phyloP scores from a whole-genome alignment of 2,797 vertebrate genomes.

The Poecilia gillii region DNA sequence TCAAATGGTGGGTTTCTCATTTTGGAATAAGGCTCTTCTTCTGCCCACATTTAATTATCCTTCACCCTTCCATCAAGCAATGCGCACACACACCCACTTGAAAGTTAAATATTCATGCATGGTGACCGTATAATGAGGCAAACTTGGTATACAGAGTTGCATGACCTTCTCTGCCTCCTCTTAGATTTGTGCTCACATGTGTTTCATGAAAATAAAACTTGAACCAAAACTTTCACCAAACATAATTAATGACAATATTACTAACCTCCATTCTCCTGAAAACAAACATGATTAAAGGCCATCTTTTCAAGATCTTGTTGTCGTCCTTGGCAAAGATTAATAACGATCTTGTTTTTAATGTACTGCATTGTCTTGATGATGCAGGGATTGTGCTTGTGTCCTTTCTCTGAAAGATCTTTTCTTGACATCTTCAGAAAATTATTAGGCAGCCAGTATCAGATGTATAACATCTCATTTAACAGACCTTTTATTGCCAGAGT shows the following conservation, averaged over 20 bases:
- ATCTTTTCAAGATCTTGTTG: neutral
- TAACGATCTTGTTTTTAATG: neutral
- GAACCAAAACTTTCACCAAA: slow-evolving; percentile 17
- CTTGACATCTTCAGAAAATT: neutral
- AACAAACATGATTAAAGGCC: slow-evolving; percentile 42
- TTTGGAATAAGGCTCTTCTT: slow-evolving; percentile 51
- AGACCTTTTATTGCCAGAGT: slow-evolving; percentile 47
- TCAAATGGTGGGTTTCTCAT: slow-evolving; percentile 50
- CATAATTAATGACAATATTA: slow-evolving; percentile 46
- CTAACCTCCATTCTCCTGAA: slow-evolving; percentile 52
- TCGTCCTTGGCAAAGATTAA: neutral
- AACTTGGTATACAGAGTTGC: slow-evolving; percentile 4
- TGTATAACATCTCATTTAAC: slow-evolving; percentile 45
- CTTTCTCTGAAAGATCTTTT: slow-evolving; percentile 35
- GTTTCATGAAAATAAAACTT: neutral
- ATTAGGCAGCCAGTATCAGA: slow-evolving; percentile 4
- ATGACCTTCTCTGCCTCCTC: neutral
- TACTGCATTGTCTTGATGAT: slow-evolving; percentile 47
- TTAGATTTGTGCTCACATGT: slow-evolving; percentile 5
- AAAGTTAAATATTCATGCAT: slow-evolving; percentile 24
- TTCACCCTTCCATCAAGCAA: slow-evolving; percentile 34
- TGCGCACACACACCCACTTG: slow-evolving; percentile 33
- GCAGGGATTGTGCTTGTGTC: slow-evolving; percentile 25
- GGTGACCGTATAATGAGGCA: slow-evolving; percentile 5
- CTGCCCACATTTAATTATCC: slow-evolving; percentile 62